Evolutionary conservation across 2,888 invertebrate species (phyloP).

Genomic region (Drosophila affinis): DNA sequence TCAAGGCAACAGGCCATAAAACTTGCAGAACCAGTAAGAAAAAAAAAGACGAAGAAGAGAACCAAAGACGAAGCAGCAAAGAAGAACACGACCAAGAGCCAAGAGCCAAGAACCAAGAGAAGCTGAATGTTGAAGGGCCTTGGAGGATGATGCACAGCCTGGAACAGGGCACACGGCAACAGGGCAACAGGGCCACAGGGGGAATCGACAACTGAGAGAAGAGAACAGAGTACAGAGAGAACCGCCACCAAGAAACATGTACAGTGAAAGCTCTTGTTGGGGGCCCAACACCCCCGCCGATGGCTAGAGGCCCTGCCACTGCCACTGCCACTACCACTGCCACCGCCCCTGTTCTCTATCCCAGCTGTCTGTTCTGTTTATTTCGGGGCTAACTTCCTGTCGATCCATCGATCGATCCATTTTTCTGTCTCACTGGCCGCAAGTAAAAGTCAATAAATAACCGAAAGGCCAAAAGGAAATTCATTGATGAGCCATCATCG

Average conservation of each 20-base stretch:
- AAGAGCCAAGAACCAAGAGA: constrained; percentile 1
- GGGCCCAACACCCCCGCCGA: background rate
- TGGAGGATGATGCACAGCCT: constrained; percentile 26
- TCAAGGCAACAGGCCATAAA: constrained; percentile 55
- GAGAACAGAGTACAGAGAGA: constrained; percentile 8
- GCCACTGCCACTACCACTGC: background rate
- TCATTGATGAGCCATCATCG: constrained; percentile 68
- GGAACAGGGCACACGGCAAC: background rate
- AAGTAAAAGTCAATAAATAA: constrained; percentile 76
- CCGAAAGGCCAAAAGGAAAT: constrained; percentile 59
- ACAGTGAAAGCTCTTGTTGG: background rate
- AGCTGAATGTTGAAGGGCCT: constrained; percentile 30
- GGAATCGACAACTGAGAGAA: constrained; percentile 7
- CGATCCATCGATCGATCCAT: constrained; percentile 23
- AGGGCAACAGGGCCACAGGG: background rate
- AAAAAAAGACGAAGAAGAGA: constrained; percentile 12
- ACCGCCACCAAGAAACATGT: background rate
- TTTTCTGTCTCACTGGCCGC: constrained; percentile 29
- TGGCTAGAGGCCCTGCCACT: background rate
- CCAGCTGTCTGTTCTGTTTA: constrained; percentile 29
- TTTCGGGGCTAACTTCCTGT: constrained; percentile 28
- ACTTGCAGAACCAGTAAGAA: constrained; percentile 51
- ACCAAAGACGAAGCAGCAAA: constrained; percentile 26
- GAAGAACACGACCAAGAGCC: constrained; percentile 24
- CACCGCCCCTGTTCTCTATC: background rate